Evolutionary conservation across 2,113 vertebrate species (phyloP).

Genomic region (Setophaga kirtlandii): DNA sequence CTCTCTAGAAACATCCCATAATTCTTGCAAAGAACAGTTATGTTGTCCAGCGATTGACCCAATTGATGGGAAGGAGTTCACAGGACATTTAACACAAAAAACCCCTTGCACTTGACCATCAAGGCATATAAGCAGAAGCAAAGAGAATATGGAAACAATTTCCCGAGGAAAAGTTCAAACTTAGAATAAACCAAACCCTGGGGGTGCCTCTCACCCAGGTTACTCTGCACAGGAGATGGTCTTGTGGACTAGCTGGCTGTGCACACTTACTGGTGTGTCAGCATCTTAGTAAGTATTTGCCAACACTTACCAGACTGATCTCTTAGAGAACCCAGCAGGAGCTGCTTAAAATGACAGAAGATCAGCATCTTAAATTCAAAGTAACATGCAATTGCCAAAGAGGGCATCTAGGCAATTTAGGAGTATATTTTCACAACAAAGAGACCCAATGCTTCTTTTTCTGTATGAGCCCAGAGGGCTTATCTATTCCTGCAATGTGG

Average conservation of each 20-base stretch:
- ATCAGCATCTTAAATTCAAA: conserved; percentile 29
- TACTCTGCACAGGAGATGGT: fast-evolving
- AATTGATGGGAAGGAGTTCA: not conserved
- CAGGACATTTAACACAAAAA: not conserved
- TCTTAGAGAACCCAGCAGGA: not conserved
- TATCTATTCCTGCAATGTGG: not conserved
- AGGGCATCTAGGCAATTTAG: not conserved
- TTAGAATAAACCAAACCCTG: not conserved
- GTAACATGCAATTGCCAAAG: conserved; percentile 5
- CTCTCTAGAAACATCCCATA: not conserved
- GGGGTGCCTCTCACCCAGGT: not conserved
- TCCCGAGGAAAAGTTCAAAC: not conserved
- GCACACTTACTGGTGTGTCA: not conserved
- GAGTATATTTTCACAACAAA: not conserved
- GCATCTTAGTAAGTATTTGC: not conserved
- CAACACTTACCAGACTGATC: not conserved
- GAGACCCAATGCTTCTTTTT: not conserved
- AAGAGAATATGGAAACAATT: not conserved
- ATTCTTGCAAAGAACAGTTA: not conserved
- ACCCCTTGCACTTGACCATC: not conserved
- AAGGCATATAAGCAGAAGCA: not conserved
- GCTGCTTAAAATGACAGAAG: conserved; percentile 7
- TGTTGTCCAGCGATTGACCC: not conserved
- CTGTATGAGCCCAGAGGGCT: not conserved
- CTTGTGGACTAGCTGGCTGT: not conserved